Base-by-base conservation (phyloP, 2,113 vertebrate genomes). In the Sander vitreus region DNA sequence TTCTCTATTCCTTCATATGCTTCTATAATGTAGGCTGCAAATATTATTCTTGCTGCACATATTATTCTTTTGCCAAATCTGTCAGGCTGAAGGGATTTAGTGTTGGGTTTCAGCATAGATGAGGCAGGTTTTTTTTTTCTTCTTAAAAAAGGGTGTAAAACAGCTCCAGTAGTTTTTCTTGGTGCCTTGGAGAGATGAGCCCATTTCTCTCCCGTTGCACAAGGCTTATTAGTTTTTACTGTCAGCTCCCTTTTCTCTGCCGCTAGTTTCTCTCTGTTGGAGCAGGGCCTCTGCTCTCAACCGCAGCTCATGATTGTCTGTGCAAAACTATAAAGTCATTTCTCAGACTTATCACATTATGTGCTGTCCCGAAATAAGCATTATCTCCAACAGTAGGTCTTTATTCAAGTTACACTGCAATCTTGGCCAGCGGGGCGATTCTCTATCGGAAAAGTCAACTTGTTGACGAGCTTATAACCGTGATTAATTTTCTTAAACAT, bases 161-260 rank as follows among this genome's bases (percentile, higher is more conserved):
- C 87, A 67, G 81, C 88, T 79, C 78, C 67, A 23, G 45, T 85
- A 85, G 86, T 91, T 91, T 93, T 86, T 83, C 81, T 84, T 45
- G 60, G 69, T 81, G 87, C 82, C 82, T 84, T 57, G 39, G 80
- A 89, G 88, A 91, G 83, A 90, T 89, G 83, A 91, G 84, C 82
- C 90, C 77, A 81, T 88, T 87, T 80, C 86, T 89, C 81, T 87
- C 72, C 75, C 11, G 45, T 39, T 77, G 75, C 89, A 87, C 54
- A 33, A 67, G 78, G 82, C 83, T 89, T 91, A 91, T 92, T 91
- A 85, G 91, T 91, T 91, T 89, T 84, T 69, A 16, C 84, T 81
- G 82, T 84, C 88, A 70, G 60, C 50, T 69, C 62, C 57, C 67
- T 60, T 21, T 59, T 55, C 50, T 67, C 75, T 51, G 68, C 83